Percentiles rank a stretch among this genome's conserved stretches.
Conservation (phyloP, 2,888 invertebrate species). For the Pocota personata region DNA sequence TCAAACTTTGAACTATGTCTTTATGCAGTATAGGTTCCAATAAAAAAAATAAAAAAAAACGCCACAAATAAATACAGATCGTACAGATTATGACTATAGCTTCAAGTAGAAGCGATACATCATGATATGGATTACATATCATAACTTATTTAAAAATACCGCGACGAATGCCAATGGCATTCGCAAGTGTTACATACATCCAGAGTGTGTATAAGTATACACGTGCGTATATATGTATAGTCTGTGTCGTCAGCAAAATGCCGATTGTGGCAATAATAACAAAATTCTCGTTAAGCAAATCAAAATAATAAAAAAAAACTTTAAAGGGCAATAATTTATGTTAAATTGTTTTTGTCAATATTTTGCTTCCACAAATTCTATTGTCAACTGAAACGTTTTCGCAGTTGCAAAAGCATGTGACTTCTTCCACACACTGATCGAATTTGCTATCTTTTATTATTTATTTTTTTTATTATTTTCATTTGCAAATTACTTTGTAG, state of each 20-base stretch:
- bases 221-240: no score
- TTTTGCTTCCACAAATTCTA: slow-evolving; percentile 15
- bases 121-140: slow-evolving; percentile 22
- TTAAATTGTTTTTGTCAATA: slow-evolving; percentile 24
- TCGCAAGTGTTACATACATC: background rate
- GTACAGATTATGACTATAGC: slow-evolving; percentile 14
- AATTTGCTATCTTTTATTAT: slow-evolving; percentile 11
- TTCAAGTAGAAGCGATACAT: slow-evolving; percentile 14
- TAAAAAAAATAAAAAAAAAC: no score
- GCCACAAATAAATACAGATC: background rate
- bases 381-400: slow-evolving; percentile 19
- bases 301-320: background rate
- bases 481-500: slow-evolving; percentile 10
- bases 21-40: background rate
- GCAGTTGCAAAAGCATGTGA: slow-evolving; percentile 40
- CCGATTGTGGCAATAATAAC: slow-evolving; percentile 23
- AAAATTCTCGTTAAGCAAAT: background rate
- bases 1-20: background rate
- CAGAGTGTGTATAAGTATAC: background rate
- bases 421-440: slow-evolving; percentile 13
- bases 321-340: slow-evolving; percentile 35
- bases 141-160: background rate
- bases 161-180: slow-evolving; percentile 23
- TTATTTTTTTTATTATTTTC: background rate
- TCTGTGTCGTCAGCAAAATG: slow-evolving; percentile 24